Conservation (phyloP, 2,888 invertebrate genomes). For the Drosophila mimetica region DNA sequence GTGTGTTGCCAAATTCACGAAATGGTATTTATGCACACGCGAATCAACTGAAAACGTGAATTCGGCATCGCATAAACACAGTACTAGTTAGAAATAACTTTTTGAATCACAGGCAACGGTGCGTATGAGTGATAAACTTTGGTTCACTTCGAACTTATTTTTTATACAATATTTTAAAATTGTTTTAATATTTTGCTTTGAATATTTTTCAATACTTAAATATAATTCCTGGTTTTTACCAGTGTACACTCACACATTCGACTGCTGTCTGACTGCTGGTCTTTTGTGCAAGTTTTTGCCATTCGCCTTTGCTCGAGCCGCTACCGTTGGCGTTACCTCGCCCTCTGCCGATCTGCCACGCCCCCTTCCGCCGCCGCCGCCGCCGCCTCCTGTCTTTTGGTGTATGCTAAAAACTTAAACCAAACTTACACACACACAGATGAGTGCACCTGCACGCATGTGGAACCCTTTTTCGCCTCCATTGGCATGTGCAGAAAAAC, state of each 20-base stretch:
- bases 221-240: not conserved
- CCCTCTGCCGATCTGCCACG: conserved; percentile 10
- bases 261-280: conserved; percentile 74
- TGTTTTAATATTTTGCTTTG: no score
- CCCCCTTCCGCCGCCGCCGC: conserved; percentile 9
- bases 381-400: conserved; percentile 31
- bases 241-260: conserved; percentile 5
- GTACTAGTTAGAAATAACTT: no score
- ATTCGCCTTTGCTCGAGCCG: conserved; percentile 36
- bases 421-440: conserved; percentile 64
- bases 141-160: no score
- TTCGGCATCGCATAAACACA: no score
- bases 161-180: no score
- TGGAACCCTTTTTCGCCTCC: conserved; percentile 69
- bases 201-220: not conserved
- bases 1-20: no score
- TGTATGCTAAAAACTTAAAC: conserved; percentile 79
- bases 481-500: conserved; percentile 72
- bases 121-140: no score
- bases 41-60: no score
- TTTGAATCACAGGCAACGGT: no score
- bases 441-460: conserved; percentile 77
- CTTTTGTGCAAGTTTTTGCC: conserved; percentile 72
- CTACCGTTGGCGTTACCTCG: conserved; percentile 20
- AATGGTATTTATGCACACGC: no score